These are phyloP conservation scores for Brachionus asplanchnoidis DNA, from an alignment of 1,140 invertebrate species.

Conservation along the genomic window DNA sequence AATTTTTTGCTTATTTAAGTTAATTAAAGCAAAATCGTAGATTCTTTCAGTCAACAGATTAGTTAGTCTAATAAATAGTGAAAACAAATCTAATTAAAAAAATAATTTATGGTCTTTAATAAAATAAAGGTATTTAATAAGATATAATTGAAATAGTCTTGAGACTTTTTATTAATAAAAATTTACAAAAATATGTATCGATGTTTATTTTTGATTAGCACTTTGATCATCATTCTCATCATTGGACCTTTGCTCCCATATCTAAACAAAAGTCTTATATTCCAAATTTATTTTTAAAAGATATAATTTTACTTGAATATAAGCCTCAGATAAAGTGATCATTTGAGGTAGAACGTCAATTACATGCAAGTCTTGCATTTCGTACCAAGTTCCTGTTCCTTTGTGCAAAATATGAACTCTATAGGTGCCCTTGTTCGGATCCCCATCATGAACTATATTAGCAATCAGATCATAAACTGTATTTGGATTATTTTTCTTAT, in stretches of 20 bases:
- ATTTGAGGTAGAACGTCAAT: constrained; percentile 96
- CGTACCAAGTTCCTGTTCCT: constrained; percentile 75
- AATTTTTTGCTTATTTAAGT: neutral
- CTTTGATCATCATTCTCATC: neutral
- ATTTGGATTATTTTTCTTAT: constrained; percentile 54
- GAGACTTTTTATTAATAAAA: neutral
- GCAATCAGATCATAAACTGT: constrained; percentile 92
- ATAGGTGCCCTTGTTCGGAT: constrained; percentile 81
- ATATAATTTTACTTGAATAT: constrained; percentile 72
- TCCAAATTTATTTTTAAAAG: neutral
- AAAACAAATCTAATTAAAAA: neutral
- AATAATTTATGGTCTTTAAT: neutral
- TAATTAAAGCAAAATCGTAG: neutral
- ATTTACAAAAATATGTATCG: neutral
- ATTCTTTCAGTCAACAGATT: neutral
- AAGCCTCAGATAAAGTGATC: constrained; percentile 97
- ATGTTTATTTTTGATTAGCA: neutral
- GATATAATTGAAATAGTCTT: neutral
- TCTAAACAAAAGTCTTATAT: neutral
- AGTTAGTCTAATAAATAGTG: neutral
- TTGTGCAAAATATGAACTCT: constrained; percentile 91
- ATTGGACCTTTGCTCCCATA: neutral
- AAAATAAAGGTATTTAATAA: neutral
- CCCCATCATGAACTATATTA: constrained; percentile 96
- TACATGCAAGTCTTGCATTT: constrained; percentile 97